Evolutionary conservation across 2,797 vertebrate species (phyloP).

Genomic region (Percopsis omiscomaycus): DNA sequence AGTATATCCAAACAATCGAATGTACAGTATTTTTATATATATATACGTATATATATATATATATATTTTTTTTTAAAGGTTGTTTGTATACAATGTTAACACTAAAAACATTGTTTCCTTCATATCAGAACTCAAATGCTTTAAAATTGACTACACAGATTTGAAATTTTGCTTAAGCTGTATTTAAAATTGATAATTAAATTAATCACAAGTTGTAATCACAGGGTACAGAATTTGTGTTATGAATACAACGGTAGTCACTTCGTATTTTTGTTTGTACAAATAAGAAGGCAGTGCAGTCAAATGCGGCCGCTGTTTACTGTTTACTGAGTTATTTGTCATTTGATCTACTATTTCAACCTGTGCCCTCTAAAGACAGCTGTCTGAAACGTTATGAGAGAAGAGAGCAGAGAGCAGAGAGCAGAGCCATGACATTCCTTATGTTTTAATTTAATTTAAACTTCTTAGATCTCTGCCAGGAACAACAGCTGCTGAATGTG

Average conservation of each 20-base stretch:
- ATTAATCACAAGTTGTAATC: conserved; percentile 1
- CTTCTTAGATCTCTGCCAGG: conserved; percentile 88
- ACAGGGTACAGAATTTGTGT: background rate
- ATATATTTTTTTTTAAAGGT: too few species aligned
- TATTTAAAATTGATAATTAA: background rate
- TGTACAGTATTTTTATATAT: too few species aligned
- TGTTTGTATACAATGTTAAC: conserved; percentile 1
- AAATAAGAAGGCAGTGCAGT: conserved; percentile 39
- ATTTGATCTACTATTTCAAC: conserved; percentile 47
- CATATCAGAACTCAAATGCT: background rate
- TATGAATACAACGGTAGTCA: conserved; percentile 10
- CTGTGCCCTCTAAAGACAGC: conserved; percentile 29
- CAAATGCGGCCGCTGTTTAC: conserved; percentile 73
- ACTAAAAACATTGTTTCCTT: background rate
- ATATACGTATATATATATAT: too few species aligned
- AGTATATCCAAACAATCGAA: conserved; percentile 30
- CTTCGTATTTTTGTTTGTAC: background rate
- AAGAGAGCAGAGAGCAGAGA: background rate
- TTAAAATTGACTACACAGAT: background rate
- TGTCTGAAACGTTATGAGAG: conserved; percentile 15
- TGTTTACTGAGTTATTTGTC: conserved; percentile 65
- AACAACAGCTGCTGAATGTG: conserved; percentile 92
- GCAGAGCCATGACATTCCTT: background rate
- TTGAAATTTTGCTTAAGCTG: background rate
- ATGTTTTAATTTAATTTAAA: background rate